Evolutionary conservation across 1,140 invertebrate species (phyloP).

Genomic region (Drosophila melanica): DNA sequence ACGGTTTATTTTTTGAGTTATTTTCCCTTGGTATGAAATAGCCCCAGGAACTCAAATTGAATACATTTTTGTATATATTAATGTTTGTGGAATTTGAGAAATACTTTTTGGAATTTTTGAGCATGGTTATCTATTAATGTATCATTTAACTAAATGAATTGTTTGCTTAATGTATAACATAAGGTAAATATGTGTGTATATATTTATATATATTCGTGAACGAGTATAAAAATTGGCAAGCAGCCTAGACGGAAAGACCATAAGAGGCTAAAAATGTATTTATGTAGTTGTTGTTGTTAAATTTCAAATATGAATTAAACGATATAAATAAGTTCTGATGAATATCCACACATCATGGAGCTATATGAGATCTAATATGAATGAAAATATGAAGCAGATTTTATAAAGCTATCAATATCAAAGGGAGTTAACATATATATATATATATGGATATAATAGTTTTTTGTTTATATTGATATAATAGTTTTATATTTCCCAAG

Average conservation of each 20-base stretch:
- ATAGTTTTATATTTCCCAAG: conserved; percentile 21
- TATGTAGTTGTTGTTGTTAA: neutral
- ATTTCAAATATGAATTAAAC: too few species aligned
- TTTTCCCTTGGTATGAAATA: neutral
- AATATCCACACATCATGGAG: neutral
- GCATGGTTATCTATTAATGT: conserved; percentile 26
- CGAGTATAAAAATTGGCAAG: conserved; percentile 35
- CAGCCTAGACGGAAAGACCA: conserved; percentile 26
- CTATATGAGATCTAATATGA: neutral
- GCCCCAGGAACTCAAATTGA: neutral
- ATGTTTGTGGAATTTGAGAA: conserved; percentile 4
- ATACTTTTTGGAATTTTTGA: neutral
- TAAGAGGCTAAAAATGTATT: conserved; percentile 26
- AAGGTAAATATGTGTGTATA: neutral
- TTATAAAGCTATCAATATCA: too few species aligned
- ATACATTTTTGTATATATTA: neutral
- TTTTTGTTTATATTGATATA: too few species aligned
- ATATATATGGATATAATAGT: too few species aligned
- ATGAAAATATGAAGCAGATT: too few species aligned
- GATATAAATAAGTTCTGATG: conserved; percentile 5
- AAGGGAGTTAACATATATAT: too few species aligned
- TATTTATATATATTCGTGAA: neutral
- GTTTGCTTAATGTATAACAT: conserved; percentile 3
- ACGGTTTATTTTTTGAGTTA: conserved; percentile 10
- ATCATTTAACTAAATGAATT: conserved; percentile 30